Conservation (phyloP, 2,797 vertebrate species). For the Hemitrygon akajei region DNA sequence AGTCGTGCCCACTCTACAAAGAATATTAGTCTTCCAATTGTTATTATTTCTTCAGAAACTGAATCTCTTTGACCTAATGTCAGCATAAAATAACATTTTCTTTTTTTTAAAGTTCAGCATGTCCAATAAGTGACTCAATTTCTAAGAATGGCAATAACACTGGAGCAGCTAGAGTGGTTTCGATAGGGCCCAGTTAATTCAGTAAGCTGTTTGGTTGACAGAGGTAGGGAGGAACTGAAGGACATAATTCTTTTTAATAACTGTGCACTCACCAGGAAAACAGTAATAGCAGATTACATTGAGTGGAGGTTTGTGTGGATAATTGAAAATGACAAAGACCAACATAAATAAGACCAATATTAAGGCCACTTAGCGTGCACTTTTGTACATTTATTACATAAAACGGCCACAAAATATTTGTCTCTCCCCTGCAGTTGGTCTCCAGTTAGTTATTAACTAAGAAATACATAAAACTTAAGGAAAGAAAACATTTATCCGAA, state of each 20-base stretch:
- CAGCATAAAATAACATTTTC: neutral
- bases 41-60: neutral
- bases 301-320: neutral
- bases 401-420: neutral
- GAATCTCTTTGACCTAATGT: neutral
- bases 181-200: neutral
- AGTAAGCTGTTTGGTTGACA: neutral
- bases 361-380: neutral
- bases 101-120: neutral
- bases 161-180: neutral
- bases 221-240: neutral
- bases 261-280: neutral
- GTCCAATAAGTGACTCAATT: no score
- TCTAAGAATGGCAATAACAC: neutral
- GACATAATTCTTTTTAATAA: conserved; percentile 28
- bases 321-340: conserved; percentile 15
- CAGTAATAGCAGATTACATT: neutral
- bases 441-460: neutral
- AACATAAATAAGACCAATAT: conserved; percentile 11
- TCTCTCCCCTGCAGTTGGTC: neutral
- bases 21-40: neutral
- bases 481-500: neutral
- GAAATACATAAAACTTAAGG: neutral
- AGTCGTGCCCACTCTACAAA: neutral
- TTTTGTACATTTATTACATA: neutral